Conservation (phyloP, 2,797 vertebrate species). For the Ciconia nigra region DNA sequence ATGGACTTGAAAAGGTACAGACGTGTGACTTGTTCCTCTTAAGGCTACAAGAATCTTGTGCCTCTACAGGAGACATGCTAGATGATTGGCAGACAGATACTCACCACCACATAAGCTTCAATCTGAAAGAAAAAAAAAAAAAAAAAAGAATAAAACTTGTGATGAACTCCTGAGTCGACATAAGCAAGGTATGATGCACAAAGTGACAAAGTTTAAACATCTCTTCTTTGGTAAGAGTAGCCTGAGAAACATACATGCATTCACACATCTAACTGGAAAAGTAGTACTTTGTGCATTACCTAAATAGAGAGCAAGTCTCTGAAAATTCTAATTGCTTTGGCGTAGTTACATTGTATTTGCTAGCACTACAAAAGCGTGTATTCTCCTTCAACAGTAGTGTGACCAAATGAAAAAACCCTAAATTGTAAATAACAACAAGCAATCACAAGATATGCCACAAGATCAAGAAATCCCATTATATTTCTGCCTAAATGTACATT, state of each 20-base stretch:
- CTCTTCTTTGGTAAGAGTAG: not conserved
- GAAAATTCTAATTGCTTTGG: not conserved
- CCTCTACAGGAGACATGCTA: not conserved
- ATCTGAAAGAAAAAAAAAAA: slow-evolving; percentile 74
- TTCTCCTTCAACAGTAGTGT: not conserved
- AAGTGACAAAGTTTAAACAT: not conserved
- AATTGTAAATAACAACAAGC: not conserved
- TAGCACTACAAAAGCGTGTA: not conserved
- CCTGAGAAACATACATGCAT: not conserved
- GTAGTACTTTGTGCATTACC: not conserved
- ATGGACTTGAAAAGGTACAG: not conserved
- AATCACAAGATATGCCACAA: not conserved
- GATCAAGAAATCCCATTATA: not conserved
- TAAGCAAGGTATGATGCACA: not conserved
- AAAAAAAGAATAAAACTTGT: not conserved
- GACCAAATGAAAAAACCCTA: not conserved
- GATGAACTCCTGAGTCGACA: not conserved
- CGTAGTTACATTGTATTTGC: not conserved
- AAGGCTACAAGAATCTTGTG: not conserved
- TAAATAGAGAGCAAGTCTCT: not conserved
- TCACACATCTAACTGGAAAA: not conserved
- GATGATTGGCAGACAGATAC: slow-evolving; percentile 65
- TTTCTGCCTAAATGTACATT: not conserved
- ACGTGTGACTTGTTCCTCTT: not conserved
- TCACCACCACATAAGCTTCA: slow-evolving; percentile 91